These are phyloP conservation scores for Oncorhynchus keta DNA, from an alignment of 2,113 vertebrate species.

Conservation along the genomic window DNA sequence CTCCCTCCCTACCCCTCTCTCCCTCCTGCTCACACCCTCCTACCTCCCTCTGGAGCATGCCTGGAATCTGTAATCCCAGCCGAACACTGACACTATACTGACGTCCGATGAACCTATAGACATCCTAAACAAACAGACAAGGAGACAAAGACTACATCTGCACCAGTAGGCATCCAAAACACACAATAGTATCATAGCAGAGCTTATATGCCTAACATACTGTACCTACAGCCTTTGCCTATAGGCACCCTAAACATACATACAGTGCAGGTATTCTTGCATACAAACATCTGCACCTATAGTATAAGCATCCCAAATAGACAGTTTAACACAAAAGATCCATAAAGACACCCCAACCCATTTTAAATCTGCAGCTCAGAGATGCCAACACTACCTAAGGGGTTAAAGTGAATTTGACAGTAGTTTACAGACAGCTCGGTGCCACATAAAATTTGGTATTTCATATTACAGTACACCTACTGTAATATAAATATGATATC, in stretches of 20 bases:
- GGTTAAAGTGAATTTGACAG: too few relatives aligned
- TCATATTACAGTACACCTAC: too few relatives aligned
- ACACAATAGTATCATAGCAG: too few relatives aligned
- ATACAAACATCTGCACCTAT: background rate
- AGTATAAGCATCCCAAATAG: background rate
- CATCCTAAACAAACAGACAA: background rate
- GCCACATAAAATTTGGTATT: too few relatives aligned
- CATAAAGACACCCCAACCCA: background rate
- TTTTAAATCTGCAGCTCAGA: too few relatives aligned
- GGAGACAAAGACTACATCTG: too few relatives aligned
- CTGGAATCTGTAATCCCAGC: constrained; percentile 86
- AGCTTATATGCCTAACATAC: too few relatives aligned
- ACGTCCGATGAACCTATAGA: constrained; percentile 47
- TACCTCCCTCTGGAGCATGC: constrained; percentile 80
- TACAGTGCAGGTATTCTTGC: background rate
- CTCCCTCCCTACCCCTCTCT: constrained; percentile 2
- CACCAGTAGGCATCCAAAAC: too few relatives aligned
- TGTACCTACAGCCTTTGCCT: background rate
- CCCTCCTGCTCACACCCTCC: background rate
- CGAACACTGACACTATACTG: constrained; percentile 24
- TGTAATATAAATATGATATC: too few relatives aligned
- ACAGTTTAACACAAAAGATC: background rate
- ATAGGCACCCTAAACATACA: background rate
- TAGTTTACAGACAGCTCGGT: too few relatives aligned
- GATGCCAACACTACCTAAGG: too few relatives aligned